phyloP scores from a whole-genome alignment of 1,140 invertebrate species.

The Ladona fulva region DNA sequence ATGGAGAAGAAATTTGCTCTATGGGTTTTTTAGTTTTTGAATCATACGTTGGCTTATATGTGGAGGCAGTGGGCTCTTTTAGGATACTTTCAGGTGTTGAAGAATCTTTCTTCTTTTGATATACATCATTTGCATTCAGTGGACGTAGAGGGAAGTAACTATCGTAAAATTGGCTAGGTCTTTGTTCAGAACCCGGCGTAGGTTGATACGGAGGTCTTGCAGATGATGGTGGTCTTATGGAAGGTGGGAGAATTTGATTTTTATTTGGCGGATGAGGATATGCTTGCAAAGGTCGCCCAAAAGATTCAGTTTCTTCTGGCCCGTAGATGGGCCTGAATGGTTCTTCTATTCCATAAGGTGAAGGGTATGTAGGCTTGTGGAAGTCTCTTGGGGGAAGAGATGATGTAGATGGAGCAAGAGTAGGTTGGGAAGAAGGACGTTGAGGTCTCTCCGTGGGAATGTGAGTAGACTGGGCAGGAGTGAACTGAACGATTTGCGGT shows the following conservation, averaged over 20 bases:
- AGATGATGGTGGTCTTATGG: not conserved
- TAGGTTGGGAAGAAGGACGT: not conserved
- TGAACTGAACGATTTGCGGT: not conserved
- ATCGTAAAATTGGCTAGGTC: not conserved
- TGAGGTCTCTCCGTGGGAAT: not conserved
- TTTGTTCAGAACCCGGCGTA: not conserved
- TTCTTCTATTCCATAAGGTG: constrained; percentile 20
- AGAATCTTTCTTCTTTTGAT: not conserved
- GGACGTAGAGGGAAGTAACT: not conserved
- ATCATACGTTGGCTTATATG: not conserved
- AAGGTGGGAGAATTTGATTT: not conserved
- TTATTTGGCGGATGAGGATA: not conserved
- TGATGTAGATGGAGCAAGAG: not conserved
- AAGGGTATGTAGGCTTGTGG: not conserved
- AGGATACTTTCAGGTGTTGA: not conserved
- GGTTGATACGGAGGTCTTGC: not conserved
- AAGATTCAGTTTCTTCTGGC: constrained; percentile 13
- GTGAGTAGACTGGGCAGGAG: not conserved
- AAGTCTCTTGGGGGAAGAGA: not conserved
- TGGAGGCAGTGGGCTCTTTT: not conserved
- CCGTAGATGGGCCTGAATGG: constrained; percentile 32
- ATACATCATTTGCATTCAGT: not conserved
- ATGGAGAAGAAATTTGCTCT: not conserved
- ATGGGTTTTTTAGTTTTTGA: not conserved
- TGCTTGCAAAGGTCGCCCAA: not conserved